Conservation (phyloP, 2,888 invertebrate species). For the Drosophila subquinaria region DNA sequence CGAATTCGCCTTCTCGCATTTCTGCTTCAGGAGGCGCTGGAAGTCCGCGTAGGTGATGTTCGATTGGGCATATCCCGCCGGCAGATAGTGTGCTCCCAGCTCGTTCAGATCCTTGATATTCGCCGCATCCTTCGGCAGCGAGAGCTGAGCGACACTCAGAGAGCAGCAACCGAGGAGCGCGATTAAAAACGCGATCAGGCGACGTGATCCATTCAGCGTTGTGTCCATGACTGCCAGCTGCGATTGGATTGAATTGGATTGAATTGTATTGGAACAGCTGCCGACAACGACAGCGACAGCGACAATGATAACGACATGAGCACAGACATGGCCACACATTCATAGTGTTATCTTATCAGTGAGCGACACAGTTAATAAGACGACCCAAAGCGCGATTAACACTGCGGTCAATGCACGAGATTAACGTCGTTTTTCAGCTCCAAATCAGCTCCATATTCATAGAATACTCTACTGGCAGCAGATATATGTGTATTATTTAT, state of each 20-base stretch:
- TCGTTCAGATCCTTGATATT: slow-evolving; percentile 53
- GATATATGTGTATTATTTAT: background rate
- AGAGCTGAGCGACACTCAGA: slow-evolving; percentile 27
- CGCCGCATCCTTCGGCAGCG: slow-evolving; percentile 29
- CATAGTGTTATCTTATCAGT: slow-evolving; percentile 44
- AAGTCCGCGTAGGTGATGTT: slow-evolving; percentile 85
- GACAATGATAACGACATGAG: background rate
- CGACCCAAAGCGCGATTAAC: slow-evolving; percentile 28
- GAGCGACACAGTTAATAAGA: slow-evolving; percentile 15
- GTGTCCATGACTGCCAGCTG: slow-evolving; percentile 50
- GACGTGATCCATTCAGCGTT: slow-evolving; percentile 45
- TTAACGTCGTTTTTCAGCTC: slow-evolving; percentile 16
- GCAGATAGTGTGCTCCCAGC: slow-evolving; percentile 66
- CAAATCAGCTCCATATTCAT: slow-evolving; percentile 9
- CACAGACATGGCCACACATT: background rate
- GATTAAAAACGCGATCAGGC: slow-evolving; percentile 16
- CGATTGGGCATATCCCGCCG: slow-evolving; percentile 47
- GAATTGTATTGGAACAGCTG: background rate
- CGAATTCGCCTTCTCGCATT: slow-evolving; percentile 89
- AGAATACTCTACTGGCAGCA: background rate
- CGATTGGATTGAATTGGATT: background rate
- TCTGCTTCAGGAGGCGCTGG: slow-evolving; percentile 87
- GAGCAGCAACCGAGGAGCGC: slow-evolving; percentile 19
- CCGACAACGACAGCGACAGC: slow-evolving; percentile 1
- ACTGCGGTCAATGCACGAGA: slow-evolving; percentile 51